These are phyloP conservation scores for Leptatherina wallacei DNA, from an alignment of 2,797 vertebrate genomes.

Conservation along the genomic window DNA sequence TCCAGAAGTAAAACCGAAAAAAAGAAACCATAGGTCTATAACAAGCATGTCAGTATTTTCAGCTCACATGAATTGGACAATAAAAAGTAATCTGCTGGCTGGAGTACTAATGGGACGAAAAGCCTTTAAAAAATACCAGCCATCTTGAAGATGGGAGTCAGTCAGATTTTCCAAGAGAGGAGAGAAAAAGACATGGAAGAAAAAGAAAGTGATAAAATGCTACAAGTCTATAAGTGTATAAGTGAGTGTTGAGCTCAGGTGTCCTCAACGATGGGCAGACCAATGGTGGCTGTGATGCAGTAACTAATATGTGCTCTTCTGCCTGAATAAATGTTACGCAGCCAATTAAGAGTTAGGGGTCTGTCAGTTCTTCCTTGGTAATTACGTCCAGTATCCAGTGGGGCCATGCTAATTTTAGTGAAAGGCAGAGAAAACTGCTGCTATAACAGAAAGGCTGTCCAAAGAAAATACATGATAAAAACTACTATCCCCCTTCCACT, in stretches of 20 bases:
- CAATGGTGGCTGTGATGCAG: conserved; percentile 36
- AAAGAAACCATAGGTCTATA: conserved; percentile 37
- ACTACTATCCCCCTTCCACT: conserved; percentile 12
- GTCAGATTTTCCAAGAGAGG: conserved; percentile 39
- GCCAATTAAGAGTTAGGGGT: conserved; percentile 13
- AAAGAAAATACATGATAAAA: conserved; percentile 48
- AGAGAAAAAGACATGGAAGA: conserved; percentile 27
- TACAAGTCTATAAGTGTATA: conserved; percentile 48
- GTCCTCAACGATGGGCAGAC: conserved; percentile 32
- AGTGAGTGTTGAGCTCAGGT: conserved; percentile 62
- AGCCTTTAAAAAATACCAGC: conserved; percentile 56
- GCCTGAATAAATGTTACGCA: conserved; percentile 8
- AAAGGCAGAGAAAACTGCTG: conserved; percentile 41
- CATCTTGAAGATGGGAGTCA: conserved; percentile 31
- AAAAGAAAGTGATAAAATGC: conserved; percentile 45
- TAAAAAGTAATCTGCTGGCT: conserved; percentile 52
- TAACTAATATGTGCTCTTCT: conserved; percentile 55
- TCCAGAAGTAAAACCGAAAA: conserved; percentile 28
- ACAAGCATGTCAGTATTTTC: conserved; percentile 43
- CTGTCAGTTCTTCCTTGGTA: conserved; percentile 19
- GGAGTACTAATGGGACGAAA: conserved; percentile 46
- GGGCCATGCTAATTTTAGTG: conserved; percentile 34
- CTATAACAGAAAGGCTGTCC: conserved; percentile 31
- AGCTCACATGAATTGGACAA: conserved; percentile 41
- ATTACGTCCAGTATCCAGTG: conserved; percentile 12